Evolutionary conservation across 2,797 vertebrate species (phyloP).

Genomic region (Hydrophis major): DNA sequence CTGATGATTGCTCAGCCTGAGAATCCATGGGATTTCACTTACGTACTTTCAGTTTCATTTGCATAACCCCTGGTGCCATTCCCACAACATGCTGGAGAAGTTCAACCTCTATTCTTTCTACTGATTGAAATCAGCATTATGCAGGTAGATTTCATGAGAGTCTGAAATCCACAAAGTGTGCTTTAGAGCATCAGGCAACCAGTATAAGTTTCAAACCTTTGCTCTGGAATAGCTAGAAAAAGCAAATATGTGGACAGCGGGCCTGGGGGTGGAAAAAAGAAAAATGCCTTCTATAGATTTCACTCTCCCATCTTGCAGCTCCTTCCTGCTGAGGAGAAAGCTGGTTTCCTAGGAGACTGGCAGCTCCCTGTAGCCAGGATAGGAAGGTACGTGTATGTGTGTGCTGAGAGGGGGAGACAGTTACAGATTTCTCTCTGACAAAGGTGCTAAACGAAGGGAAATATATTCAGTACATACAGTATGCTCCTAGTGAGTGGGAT

Average conservation of each 20-base stretch:
- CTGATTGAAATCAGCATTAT: neutral
- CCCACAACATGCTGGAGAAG: neutral
- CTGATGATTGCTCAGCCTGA: neutral
- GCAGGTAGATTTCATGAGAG: neutral
- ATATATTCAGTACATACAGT: conserved; percentile 30
- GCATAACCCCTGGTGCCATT: neutral
- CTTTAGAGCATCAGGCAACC: neutral
- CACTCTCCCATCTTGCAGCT: neutral
- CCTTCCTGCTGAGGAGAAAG: conserved; percentile 13
- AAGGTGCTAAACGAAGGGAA: conserved; percentile 36
- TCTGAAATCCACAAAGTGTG: neutral
- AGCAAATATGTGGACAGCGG: conserved; percentile 4
- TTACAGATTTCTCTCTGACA: conserved; percentile 35
- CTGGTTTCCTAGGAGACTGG: conserved; percentile 39
- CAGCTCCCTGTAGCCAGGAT: neutral
- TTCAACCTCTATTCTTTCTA: neutral
- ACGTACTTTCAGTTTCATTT: neutral
- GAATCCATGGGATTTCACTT: neutral
- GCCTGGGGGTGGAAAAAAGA: neutral
- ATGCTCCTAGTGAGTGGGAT: conserved; percentile 28
- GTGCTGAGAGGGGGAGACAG: neutral
- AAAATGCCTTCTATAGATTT: neutral
- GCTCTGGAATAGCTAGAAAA: neutral
- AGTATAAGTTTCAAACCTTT: neutral
- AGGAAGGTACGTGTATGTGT: neutral